phyloP scores from a whole-genome alignment of 2,113 vertebrate genomes.

The Sorex araneus region DNA sequence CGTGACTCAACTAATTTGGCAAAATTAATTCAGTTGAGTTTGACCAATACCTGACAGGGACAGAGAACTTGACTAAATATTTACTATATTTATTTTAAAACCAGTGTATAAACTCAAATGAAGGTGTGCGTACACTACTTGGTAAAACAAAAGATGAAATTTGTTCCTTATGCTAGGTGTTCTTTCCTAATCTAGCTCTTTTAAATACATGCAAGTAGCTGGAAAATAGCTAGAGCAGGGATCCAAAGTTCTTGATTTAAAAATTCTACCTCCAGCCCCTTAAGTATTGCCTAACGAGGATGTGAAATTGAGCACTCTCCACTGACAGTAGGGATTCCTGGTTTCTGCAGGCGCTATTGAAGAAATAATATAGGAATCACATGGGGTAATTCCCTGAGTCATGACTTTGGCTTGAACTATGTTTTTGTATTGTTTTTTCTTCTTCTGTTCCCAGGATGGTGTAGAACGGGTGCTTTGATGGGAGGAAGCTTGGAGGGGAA shows the following conservation, averaged over 20 bases:
- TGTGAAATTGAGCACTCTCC: background rate
- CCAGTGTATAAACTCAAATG: background rate
- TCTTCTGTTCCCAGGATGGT: too few species aligned
- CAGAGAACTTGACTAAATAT: conserved; percentile 18
- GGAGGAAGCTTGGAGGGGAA: background rate
- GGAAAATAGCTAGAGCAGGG: background rate
- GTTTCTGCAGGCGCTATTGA: background rate
- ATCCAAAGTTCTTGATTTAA: background rate
- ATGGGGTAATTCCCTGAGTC: background rate
- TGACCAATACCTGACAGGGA: background rate
- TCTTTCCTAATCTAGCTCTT: conserved; percentile 17
- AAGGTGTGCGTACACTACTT: background rate
- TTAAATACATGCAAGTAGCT: background rate
- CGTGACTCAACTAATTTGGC: background rate
- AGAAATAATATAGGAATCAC: background rate
- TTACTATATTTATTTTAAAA: conserved; percentile 37
- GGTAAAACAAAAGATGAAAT: conserved; percentile 10
- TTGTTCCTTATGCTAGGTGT: background rate
- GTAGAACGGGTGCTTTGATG: background rate
- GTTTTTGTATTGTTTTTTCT: too few species aligned
- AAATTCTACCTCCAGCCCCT: background rate
- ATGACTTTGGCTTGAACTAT: background rate
- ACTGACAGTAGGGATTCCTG: background rate
- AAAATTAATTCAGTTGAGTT: conserved; percentile 44
- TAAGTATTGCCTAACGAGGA: background rate